Conservation (phyloP, 2,113 vertebrate species). For the Cyanoramphus novaezelandiae region DNA sequence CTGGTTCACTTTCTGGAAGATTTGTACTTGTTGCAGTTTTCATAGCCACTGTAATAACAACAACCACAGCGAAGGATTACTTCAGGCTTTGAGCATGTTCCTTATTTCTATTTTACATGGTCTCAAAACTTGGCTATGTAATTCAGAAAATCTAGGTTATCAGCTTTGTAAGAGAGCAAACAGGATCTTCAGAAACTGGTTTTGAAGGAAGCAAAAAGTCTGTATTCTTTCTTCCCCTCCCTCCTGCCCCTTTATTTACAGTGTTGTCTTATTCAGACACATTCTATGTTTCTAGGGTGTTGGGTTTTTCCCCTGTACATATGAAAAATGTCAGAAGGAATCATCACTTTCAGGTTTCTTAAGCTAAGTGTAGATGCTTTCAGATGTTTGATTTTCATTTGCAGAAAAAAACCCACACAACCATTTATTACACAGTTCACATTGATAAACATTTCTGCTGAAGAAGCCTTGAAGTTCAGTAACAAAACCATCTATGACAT, state of each 20-base stretch:
- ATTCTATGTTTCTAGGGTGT: background rate
- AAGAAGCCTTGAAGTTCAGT: background rate
- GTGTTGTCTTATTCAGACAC: background rate
- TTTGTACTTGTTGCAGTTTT: background rate
- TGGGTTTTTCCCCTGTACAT: accelerated
- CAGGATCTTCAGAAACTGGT: background rate
- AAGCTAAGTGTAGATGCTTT: background rate
- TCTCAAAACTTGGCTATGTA: background rate
- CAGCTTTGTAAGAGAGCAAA: background rate
- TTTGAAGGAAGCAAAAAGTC: background rate
- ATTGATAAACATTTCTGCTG: background rate
- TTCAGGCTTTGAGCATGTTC: background rate
- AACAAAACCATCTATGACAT: background rate
- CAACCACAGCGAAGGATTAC: background rate
- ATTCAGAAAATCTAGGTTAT: background rate
- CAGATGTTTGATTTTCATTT: background rate
- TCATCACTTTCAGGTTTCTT: background rate
- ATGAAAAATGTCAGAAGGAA: background rate
- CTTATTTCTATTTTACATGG: background rate
- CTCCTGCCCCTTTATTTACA: accelerated
- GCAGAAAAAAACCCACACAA: background rate
- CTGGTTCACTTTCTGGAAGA: background rate
- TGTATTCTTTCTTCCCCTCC: background rate
- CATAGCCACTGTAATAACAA: background rate
- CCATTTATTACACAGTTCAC: background rate